Evolutionary conservation across 2,888 invertebrate genomes (phyloP).

Genomic region (Orthonychiurus folsomi): DNA sequence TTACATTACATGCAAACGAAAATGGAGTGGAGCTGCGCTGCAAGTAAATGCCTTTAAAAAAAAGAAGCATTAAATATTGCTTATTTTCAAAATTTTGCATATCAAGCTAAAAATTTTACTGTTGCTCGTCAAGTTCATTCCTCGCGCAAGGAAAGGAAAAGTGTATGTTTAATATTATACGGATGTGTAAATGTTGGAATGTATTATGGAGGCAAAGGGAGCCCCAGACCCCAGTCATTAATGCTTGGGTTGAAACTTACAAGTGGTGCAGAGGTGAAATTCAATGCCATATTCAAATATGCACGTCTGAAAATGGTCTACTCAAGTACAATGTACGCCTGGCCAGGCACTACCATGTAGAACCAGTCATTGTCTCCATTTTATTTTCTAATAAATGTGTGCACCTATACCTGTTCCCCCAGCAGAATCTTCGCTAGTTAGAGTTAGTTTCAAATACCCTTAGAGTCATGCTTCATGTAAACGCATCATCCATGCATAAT

Average conservation of each 20-base stretch:
- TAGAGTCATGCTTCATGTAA: no score
- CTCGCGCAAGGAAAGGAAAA: no score
- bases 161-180: no score
- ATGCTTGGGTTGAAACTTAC: slow-evolving; percentile 2
- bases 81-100: no score
- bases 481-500: neutral
- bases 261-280: slow-evolving; percentile 1
- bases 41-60: no score
- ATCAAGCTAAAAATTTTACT: no score
- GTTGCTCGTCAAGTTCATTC: no score
- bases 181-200: no score
- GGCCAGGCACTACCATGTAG: neutral
- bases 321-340: neutral
- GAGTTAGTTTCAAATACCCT: neutral
- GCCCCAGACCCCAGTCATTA: no score
- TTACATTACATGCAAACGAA: no score
- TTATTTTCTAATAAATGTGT: neutral
- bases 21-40: no score
- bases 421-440: neutral
- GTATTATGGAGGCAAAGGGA: neutral
- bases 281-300: slow-evolving; percentile 3
- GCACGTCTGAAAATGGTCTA: neutral
- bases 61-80: no score
- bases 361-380: neutral
- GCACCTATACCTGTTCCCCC: neutral